These are phyloP conservation scores for Pogonomyrmex barbatus DNA, from an alignment of 1,140 invertebrate genomes.

Conservation along the genomic window DNA sequence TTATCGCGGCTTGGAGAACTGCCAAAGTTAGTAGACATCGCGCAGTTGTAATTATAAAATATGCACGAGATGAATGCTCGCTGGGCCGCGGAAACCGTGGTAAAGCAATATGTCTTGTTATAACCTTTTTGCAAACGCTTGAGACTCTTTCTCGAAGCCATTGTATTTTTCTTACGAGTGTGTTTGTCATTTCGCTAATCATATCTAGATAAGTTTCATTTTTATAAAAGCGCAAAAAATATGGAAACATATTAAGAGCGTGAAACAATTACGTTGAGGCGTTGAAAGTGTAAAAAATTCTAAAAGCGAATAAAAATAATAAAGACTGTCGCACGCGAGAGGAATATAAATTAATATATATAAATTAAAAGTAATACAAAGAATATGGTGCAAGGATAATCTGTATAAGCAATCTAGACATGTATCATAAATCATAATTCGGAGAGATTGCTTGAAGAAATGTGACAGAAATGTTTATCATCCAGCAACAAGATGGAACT, in stretches of 20 bases:
- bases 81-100: conserved; percentile 36
- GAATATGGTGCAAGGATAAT: background rate
- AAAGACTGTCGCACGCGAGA: background rate
- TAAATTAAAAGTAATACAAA: background rate
- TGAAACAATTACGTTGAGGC: conserved; percentile 18
- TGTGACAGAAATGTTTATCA: background rate
- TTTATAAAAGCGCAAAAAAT: background rate
- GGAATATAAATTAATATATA: conserved; percentile 5
- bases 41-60: conserved; percentile 63
- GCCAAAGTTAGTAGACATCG: conserved; percentile 61
- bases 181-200: conserved; percentile 46
- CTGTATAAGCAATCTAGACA: background rate
- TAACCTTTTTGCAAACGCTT: conserved; percentile 41
- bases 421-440: background rate
- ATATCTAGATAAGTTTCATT: conserved; percentile 18
- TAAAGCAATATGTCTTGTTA: conserved; percentile 56
- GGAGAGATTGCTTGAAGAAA: background rate
- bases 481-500: background rate
- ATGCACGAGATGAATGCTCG: conserved; percentile 55
- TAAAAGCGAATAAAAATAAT: background rate
- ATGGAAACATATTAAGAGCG: conserved; percentile 17
- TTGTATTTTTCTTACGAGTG: background rate
- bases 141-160: conserved; percentile 23
- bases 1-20: conserved; percentile 53
- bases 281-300: conserved; percentile 15